phyloP scores from a whole-genome alignment of 2,113 vertebrate species.

The Seriola quinqueradiata region DNA sequence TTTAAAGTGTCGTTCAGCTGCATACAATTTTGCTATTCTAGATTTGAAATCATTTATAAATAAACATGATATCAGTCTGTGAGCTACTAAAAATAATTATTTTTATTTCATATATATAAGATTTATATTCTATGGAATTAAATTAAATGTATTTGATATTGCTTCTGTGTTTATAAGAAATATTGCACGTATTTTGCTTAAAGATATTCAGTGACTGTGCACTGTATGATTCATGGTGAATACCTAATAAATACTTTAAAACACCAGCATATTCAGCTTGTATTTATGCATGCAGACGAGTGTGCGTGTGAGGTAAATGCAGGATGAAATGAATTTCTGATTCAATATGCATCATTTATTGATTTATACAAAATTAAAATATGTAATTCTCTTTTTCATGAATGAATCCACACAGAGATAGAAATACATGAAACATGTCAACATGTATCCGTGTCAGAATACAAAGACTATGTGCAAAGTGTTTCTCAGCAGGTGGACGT shows the following conservation, averaged over 20 bases:
- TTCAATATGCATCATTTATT: conserved; percentile 84
- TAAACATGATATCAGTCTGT: conserved; percentile 32
- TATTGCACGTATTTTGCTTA: conserved; percentile 63
- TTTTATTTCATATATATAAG: conserved; percentile 42
- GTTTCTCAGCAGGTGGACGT: conserved; percentile 80
- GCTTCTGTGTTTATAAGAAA: conserved; percentile 65
- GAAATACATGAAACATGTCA: conserved; percentile 81
- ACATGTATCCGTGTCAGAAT: conserved; percentile 76
- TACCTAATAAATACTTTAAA: conserved; percentile 70
- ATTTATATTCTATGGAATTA: conserved; percentile 56
- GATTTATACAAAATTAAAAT: conserved; percentile 86
- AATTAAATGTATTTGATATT: conserved; percentile 56
- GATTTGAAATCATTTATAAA: conserved; percentile 42
- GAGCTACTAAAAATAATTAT: conserved; percentile 44
- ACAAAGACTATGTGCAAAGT: conserved; percentile 84
- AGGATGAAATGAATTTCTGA: conserved; percentile 10
- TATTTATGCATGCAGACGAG: neutral
- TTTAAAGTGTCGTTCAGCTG: conserved; percentile 30
- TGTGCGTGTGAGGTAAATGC: neutral
- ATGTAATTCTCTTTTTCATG: conserved; percentile 81
- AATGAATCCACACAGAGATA: conserved; percentile 79
- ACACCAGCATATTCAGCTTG: neutral
- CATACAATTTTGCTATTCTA: conserved; percentile 38
- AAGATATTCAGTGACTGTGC: conserved; percentile 52
- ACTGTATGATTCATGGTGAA: conserved; percentile 55